These are phyloP conservation scores for Halyomorpha halys DNA, from an alignment of 1,140 invertebrate species.

Conservation along the genomic window DNA sequence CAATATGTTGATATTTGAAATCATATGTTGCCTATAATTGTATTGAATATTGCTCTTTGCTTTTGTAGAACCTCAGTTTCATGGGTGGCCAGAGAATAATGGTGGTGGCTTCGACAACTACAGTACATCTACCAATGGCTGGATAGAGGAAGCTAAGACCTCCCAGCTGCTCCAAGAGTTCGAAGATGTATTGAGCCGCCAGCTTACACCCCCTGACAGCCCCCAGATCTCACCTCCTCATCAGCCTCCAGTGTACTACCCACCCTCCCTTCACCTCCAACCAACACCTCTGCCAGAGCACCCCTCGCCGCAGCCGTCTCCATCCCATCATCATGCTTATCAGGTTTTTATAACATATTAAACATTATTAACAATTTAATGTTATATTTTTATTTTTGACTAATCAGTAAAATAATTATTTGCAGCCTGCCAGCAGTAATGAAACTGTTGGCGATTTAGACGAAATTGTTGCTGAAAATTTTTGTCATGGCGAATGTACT, in stretches of 20 bases:
- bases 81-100: neutral
- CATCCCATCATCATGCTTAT: neutral
- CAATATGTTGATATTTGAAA: too few relatives aligned
- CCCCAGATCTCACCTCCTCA: conserved; percentile 35
- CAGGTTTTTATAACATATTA: too few relatives aligned
- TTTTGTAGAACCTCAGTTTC: neutral
- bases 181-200: conserved; percentile 29
- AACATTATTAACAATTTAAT: neutral
- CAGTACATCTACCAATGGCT: neutral
- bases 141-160: conserved; percentile 5
- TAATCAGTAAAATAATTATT: conserved; percentile 21
- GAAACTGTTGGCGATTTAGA: conserved; percentile 27
- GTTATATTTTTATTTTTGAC: neutral
- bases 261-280: neutral
- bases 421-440: neutral
- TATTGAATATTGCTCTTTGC: neutral
- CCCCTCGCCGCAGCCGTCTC: neutral
- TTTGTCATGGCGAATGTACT: conserved; percentile 18
- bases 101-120: neutral
- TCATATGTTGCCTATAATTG: too few relatives aligned
- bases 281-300: neutral
- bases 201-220: conserved; percentile 67
- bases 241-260: neutral
- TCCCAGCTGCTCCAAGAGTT: conserved; percentile 26
- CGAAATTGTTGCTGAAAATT: conserved; percentile 28